These are phyloP conservation scores for Neodontobutis hainanensis DNA, from an alignment of 2,113 vertebrate genomes.

Conservation along the genomic window DNA sequence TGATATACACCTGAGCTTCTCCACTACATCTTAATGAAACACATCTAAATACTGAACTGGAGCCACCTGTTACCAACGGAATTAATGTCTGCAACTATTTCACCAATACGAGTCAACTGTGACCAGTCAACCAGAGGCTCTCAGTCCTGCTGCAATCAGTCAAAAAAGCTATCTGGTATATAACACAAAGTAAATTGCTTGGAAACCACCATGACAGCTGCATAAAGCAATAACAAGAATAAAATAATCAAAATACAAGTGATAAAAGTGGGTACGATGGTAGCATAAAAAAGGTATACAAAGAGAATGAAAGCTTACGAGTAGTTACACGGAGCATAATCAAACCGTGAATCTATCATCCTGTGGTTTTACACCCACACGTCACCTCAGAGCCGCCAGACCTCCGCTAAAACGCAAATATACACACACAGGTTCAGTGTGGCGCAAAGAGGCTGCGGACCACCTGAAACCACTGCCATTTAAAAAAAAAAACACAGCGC, in stretches of 20 bases:
- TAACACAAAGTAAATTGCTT: not conserved
- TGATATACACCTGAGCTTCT: no score
- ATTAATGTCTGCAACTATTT: no score
- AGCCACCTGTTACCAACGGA: no score
- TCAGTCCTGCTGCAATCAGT: no score
- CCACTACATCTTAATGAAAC: no score
- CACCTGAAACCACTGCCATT: constrained; percentile 33
- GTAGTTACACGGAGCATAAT: constrained; percentile 18
- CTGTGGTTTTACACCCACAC: constrained; percentile 33
- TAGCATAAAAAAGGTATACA: not conserved
- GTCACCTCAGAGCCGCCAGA: constrained; percentile 29
- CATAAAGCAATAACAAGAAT: not conserved
- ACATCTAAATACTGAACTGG: no score
- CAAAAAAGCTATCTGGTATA: not conserved
- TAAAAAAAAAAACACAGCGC: constrained; percentile 35
- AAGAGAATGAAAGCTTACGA: constrained; percentile 15
- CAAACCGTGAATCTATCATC: constrained; percentile 42
- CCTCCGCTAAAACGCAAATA: constrained; percentile 44
- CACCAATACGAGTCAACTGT: no score
- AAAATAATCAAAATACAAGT: not conserved
- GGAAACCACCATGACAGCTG: not conserved
- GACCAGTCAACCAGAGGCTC: no score
- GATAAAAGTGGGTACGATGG: not conserved
- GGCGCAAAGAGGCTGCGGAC: constrained; percentile 37
- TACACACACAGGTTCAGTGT: constrained; percentile 34